Conservation (phyloP, 2,113 vertebrate species). For the Vicugna pacos region DNA sequence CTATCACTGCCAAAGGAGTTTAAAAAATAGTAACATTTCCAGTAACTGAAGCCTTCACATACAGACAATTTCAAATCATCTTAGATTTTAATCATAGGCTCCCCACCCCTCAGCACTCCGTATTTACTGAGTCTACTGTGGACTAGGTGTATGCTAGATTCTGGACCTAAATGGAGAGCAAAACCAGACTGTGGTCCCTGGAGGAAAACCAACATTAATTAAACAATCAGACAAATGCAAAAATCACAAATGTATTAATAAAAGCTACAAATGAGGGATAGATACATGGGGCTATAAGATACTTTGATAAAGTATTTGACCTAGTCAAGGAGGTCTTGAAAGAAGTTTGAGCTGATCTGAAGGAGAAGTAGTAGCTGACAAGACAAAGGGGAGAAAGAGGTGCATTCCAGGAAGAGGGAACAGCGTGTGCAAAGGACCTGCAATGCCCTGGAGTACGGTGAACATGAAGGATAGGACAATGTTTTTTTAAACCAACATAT, state of each 20-base stretch:
- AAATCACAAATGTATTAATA: background rate
- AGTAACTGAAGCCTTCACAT: conserved; percentile 1
- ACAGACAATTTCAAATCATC: background rate
- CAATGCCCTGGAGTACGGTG: background rate
- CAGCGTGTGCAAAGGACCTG: background rate
- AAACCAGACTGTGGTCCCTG: background rate
- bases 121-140: background rate
- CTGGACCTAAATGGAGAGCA: background rate
- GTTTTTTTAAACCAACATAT: background rate
- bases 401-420: background rate
- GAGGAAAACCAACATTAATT: background rate
- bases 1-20: background rate
- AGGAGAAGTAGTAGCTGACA: background rate
- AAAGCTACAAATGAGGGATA: background rate
- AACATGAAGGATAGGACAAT: background rate
- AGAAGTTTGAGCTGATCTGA: background rate
- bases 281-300: background rate
- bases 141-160: background rate
- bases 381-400: background rate
- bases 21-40: conserved; percentile 41
- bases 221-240: background rate
- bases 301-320: background rate
- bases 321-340: background rate
- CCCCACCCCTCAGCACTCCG: background rate
- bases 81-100: background rate